Percentiles rank a stretch among this genome's conserved stretches.
Conservation (phyloP, 2,113 vertebrate species). For the Sula dactylatra region DNA sequence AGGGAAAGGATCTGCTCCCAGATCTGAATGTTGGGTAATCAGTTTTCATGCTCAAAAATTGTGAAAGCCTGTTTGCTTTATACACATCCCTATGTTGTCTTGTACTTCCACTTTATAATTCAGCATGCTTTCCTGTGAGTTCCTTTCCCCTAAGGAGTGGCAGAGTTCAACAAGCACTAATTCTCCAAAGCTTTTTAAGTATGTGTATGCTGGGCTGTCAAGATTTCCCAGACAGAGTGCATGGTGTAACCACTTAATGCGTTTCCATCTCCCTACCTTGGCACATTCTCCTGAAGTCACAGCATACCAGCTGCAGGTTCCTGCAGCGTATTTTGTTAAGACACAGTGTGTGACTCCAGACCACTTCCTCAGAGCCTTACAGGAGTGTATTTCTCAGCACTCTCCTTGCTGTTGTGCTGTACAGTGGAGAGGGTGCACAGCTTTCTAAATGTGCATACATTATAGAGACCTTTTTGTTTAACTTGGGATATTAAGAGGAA, state of each 20-base stretch:
- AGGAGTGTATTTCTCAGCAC: not conserved
- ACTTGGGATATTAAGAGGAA: not conserved
- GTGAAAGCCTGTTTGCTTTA: not conserved
- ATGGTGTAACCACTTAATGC: not conserved
- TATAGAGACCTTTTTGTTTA: not conserved
- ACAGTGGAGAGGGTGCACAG: not conserved
- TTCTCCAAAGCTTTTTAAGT: not conserved
- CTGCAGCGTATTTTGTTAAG: not conserved
- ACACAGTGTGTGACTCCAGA: fast-evolving
- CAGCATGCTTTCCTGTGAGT: not conserved
- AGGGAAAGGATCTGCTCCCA: not conserved
- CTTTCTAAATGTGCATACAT: not conserved
- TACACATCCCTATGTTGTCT: not conserved
- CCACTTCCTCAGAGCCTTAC: not conserved
- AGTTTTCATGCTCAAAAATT: not conserved
- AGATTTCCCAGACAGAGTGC: not conserved
- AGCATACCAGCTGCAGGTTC: not conserved
- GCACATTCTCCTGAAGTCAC: not conserved
- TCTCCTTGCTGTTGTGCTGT: not conserved
- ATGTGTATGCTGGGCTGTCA: not conserved
- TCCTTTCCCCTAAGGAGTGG: not conserved
- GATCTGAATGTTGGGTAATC: not conserved
- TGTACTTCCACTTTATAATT: not conserved
- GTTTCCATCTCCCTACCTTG: not conserved
- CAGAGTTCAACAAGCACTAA: not conserved